Conservation (phyloP, 2,113 vertebrate species). For the Prunella fulvescens region DNA sequence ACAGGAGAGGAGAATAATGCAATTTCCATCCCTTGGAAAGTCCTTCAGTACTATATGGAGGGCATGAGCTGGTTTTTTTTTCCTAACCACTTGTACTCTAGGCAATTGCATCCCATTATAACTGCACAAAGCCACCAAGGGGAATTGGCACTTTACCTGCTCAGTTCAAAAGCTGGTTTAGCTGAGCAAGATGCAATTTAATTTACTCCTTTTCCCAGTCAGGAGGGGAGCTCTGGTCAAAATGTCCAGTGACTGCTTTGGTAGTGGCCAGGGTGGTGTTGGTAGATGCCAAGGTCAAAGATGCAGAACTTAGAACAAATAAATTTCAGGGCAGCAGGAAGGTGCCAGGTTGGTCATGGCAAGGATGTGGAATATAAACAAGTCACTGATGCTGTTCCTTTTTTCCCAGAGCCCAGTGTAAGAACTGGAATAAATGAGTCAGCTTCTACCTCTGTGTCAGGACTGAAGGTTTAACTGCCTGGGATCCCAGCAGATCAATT, state of each 20-base stretch:
- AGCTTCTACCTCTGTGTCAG: neutral
- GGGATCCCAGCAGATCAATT: neutral
- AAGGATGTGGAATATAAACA: neutral
- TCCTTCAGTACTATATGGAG: neutral
- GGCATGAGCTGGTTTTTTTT: neutral
- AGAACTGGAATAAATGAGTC: neutral
- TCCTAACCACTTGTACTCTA: neutral
- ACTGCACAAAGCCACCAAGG: neutral
- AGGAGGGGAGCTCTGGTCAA: neutral
- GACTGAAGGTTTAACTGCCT: neutral
- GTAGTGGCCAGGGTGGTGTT: neutral
- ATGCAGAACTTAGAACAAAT: neutral
- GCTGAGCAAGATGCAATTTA: neutral
- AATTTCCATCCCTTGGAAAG: neutral
- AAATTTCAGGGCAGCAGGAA: neutral
- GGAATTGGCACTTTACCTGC: neutral
- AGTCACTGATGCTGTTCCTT: neutral
- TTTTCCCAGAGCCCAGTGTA: neutral
- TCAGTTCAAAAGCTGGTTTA: neutral
- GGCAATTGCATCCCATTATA: neutral
- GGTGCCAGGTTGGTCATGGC: neutral
- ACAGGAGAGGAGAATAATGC: neutral
- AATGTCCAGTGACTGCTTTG: neutral
- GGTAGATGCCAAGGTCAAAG: neutral
- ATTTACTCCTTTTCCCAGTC: neutral